Base-by-base conservation (phyloP, 2,888 invertebrate species). In the Tenthredo livida region DNA sequence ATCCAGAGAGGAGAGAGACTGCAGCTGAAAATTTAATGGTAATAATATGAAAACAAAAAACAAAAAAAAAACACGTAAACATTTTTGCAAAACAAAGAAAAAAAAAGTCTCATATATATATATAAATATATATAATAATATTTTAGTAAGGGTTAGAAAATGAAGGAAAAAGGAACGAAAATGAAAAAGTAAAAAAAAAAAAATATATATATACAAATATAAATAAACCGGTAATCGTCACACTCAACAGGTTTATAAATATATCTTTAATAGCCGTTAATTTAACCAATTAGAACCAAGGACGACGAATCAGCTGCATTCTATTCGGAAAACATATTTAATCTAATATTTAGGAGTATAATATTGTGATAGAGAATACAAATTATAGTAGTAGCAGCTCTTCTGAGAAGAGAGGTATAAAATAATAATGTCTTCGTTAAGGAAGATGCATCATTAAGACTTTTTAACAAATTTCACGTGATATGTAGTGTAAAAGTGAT, bases 381-480 rank as follows among this genome's bases (percentile, higher is more conserved):
- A 90, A 90, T 91, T 90, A 87, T 89, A 89, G 88, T 88, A 89
- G 86, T 86, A 84, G 84, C 85, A 88, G 87, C 90, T 90, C 90
- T 90, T 90, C 89, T 90, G 88, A 89, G 89, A 89, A 89, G 89
- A 89, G 67, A 33, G 17, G 33, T 67, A 86, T 85, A 43, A 43
- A 29, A 29, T 29, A 29, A 29, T 29, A 33, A 80, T 89, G 86
- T 90, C 90, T 90, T 92, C 90, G 88, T 89, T 86, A 89, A 90
- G 89, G 90, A 90, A 90, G 90, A 89, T 89, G 88, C 88, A 88
- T 91, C 88, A 89, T 90, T 90, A 91, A 91, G 91, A 91, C 91
- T 92, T 89, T 67, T 88, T 90, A 90, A 91, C 87, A 91, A 90
- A 91, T 91, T 90, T 89, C 89, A 88, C 90, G 90, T 90, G 90